These are phyloP conservation scores for Protaetia brevitarsis DNA, from an alignment of 1,140 invertebrate species.

Conservation along the genomic window DNA sequence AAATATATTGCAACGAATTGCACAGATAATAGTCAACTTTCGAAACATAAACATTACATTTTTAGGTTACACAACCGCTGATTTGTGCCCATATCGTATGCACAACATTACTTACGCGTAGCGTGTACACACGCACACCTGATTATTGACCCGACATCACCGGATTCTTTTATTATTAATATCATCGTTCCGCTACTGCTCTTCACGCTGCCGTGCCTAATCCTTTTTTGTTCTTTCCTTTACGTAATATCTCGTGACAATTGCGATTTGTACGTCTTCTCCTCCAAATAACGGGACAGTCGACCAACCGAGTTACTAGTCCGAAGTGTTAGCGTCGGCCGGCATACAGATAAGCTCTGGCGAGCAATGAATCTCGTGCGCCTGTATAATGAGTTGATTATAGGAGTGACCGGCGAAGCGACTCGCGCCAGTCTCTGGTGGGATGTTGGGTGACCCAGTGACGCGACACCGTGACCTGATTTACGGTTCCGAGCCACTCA, in stretches of 20 bases:
- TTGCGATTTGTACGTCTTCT: neutral
- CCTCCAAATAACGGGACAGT: constrained; percentile 1
- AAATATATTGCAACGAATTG: no score
- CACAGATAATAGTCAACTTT: no score
- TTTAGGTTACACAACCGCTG: neutral
- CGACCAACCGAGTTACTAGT: neutral
- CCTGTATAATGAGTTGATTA: neutral
- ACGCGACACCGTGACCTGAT: constrained; percentile 1
- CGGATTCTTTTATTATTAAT: neutral
- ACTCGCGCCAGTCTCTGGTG: neutral
- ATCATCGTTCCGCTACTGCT: neutral
- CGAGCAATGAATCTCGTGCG: neutral
- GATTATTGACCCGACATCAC: neutral
- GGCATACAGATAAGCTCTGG: neutral
- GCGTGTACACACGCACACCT: neutral
- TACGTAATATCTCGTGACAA: constrained; percentile 9
- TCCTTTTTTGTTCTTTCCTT: neutral
- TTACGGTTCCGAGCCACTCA: neutral
- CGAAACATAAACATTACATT: neutral
- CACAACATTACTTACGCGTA: neutral
- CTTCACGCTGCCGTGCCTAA: no score
- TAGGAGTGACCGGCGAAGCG: neutral
- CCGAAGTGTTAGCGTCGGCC: neutral
- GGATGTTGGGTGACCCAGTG: neutral
- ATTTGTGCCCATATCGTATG: neutral